phyloP scores from a whole-genome alignment of 2,888 invertebrate species.

The Cantharis rufa region DNA sequence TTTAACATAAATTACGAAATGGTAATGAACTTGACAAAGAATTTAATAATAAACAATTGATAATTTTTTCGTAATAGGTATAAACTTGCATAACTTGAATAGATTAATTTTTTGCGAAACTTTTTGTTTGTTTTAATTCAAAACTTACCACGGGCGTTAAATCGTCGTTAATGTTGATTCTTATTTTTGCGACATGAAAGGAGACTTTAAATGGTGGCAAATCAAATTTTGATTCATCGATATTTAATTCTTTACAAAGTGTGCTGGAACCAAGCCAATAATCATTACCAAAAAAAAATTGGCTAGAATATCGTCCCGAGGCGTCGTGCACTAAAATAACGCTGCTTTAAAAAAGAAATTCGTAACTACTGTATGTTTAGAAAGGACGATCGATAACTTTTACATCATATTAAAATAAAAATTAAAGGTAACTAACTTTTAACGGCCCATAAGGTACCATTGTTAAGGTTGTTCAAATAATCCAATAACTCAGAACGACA shows the following conservation, averaged over 20 bases:
- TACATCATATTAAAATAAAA: neutral
- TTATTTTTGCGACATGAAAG: conserved; percentile 64
- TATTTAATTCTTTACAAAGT: conserved; percentile 69
- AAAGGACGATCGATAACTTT: neutral
- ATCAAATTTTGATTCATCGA: conserved; percentile 58
- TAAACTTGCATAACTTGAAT: neutral
- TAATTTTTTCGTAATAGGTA: neutral
- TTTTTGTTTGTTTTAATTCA: neutral
- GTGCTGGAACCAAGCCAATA: conserved; percentile 79
- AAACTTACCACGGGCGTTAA: conserved; percentile 52
- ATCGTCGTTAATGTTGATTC: conserved; percentile 49
- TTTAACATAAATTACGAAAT: neutral
- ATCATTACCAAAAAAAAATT: conserved; percentile 78
- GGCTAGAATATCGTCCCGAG: conserved; percentile 77
- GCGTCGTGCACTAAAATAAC: conserved; percentile 73
- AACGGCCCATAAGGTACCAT: conserved; percentile 73
- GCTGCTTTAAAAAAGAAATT: conserved; percentile 12
- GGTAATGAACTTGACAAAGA: neutral
- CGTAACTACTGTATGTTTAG: neutral
- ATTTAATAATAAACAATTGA: neutral
- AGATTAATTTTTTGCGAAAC: neutral
- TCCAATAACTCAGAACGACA: conserved; percentile 62
- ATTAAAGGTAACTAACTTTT: conserved; percentile 66
- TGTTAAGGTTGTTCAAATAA: conserved; percentile 63
- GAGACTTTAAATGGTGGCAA: conserved; percentile 64